Evolutionary conservation across 2,797 vertebrate species (phyloP), one percentile per base, ranked within the genome.

Genomic region (Falco columbarius): DNA sequence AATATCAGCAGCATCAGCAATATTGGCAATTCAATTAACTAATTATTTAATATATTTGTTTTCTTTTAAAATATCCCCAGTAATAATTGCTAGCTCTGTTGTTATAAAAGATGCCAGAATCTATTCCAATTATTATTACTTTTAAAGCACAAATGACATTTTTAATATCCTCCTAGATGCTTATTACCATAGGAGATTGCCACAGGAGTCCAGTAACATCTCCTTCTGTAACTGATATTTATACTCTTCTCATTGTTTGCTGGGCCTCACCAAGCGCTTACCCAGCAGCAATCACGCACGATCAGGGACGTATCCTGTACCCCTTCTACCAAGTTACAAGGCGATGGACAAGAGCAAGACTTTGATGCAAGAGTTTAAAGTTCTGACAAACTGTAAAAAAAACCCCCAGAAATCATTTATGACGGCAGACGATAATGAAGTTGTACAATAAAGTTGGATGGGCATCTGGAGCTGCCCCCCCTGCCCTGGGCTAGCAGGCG

Each of bases 81-180:
- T 71, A 92, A 87, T 89, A 82, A 92, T 54, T 63, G 77, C 40
- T 92, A 75, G 44, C n/a, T 89, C 38, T 67, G 73, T 49, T 66
- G 36, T 63, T 86, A 92, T 46, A 56, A 63, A 80, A 85, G 44
- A 77, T 83, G 89, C 67, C 89, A 87, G 67, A 93, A 84, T 84
- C 44, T 61, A 75, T 95, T 96, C 76, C 84, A 81, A 91, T 94
- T 95, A 87, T 91, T 93, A 92, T 82, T 87, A 82, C 59, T 93
- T 95, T 87, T 70, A 59, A 79, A 91, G 76, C 29, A 76, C 54
- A 65, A 85, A 86, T 81, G 80, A 81, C 88, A 72, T 65, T 92
- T 93, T 86, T 92, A 90, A 94, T 90, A 93, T 75, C 77, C 65
- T 85, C 20, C 79, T 81, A n/a, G 36, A 44, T 87, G 67, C 71